phyloP scores from a whole-genome alignment of 2,113 vertebrate genomes.

The Glaucomys volans region DNA sequence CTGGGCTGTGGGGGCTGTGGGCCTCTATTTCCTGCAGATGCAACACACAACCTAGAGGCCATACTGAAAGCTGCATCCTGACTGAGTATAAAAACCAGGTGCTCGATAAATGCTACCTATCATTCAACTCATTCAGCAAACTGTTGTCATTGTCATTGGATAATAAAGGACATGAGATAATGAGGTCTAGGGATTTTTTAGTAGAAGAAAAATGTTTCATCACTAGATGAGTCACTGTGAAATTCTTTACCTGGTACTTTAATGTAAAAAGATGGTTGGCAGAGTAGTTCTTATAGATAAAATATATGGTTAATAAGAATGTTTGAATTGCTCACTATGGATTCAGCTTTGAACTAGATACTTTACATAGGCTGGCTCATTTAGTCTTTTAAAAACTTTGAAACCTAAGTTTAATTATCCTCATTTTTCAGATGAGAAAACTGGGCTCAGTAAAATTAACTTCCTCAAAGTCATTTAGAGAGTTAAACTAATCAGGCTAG shows the following conservation, averaged over 20 bases:
- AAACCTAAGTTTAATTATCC: constrained; percentile 14
- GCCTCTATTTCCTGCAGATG: not conserved
- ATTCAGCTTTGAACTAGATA: not conserved
- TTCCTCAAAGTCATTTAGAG: not conserved
- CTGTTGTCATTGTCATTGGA: not conserved
- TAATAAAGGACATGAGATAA: not conserved
- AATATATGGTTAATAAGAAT: not conserved
- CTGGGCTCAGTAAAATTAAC: not conserved
- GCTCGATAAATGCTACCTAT: not conserved
- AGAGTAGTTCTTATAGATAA: not conserved
- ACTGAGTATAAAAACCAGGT: not conserved
- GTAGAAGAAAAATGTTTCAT: not conserved
- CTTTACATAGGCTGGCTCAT: constrained; percentile 3
- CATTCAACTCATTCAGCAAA: not conserved
- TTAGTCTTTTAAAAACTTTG: constrained; percentile 47
- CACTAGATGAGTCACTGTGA: not conserved
- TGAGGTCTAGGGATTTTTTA: not conserved
- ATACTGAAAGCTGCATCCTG: not conserved
- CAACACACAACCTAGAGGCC: not conserved
- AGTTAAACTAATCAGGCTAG: not conserved
- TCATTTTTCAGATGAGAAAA: constrained; percentile 46
- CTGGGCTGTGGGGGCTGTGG: not conserved
- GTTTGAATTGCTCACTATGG: constrained; percentile 9
- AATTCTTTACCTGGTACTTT: not conserved
- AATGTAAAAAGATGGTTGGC: not conserved